phyloP scores from a whole-genome alignment of 2,113 vertebrate species.

The Toxotes chatareus region DNA sequence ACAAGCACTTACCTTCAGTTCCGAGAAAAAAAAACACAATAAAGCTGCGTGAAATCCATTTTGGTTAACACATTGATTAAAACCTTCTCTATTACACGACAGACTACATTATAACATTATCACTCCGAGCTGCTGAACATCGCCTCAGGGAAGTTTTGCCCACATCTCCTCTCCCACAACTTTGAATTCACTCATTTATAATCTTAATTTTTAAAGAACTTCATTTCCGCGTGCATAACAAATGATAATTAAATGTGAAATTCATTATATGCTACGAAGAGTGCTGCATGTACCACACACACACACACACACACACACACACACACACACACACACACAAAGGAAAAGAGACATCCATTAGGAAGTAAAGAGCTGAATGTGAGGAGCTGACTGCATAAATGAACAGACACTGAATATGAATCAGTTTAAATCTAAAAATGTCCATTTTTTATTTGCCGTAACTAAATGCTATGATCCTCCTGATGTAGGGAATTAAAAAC shows the following conservation, averaged over 20 bases:
- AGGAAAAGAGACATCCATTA: neutral
- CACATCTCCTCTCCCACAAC: slow-evolving; percentile 7
- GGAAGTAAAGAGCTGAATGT: neutral
- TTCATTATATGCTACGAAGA: slow-evolving; percentile 10
- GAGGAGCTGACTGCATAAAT: neutral
- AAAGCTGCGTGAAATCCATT: neutral
- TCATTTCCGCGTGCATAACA: slow-evolving; percentile 24
- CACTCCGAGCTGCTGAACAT: neutral
- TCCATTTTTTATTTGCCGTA: neutral
- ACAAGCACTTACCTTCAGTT: neutral
- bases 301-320: neutral
- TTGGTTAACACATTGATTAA: neutral
- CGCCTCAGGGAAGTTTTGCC: neutral
- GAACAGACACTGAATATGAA: neutral
- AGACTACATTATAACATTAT: neutral
- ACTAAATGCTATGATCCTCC: neutral
- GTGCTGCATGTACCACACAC: neutral
- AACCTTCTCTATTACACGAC: neutral
- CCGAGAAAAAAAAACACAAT: neutral
- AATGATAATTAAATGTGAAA: slow-evolving; percentile 25
- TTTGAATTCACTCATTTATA: neutral
- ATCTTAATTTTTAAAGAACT: slow-evolving; percentile 9
- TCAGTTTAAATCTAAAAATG: neutral
- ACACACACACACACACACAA: neutral
- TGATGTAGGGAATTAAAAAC: neutral